phyloP scores from a whole-genome alignment of 2,797 vertebrate species.

The Garrulus glandarius region DNA sequence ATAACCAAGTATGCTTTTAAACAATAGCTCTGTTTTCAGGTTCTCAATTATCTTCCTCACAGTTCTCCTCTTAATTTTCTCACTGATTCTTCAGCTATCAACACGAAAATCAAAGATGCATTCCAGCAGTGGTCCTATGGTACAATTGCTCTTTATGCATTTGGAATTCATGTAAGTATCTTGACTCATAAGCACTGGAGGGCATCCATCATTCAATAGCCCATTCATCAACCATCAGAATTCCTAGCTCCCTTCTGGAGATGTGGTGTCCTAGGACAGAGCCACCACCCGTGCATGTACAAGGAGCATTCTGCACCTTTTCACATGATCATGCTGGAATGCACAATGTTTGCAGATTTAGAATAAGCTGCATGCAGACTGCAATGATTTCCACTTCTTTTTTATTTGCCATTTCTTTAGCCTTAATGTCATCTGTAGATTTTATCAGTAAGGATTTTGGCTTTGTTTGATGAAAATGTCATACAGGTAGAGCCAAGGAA shows the following conservation, averaged over 20 bases:
- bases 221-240: neutral
- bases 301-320: neutral
- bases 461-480: neutral
- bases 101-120: neutral
- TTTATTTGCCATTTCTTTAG: neutral
- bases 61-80: neutral
- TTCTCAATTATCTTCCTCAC: neutral
- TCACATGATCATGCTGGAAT: neutral
- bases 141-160: neutral
- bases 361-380: neutral
- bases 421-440: neutral
- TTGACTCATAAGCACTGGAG: neutral
- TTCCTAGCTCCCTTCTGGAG: neutral
- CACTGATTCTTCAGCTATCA: neutral
- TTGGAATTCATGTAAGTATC: neutral
- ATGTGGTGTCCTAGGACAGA: neutral
- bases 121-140: neutral
- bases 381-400: neutral
- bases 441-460: neutral
- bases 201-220: neutral
- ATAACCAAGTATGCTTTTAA: neutral
- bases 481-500: neutral
- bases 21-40: neutral
- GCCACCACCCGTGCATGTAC: rapidly evolving
- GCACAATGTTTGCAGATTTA: neutral